A percentile compares a stretch with the other conserved stretches of the same genome.
Evolutionary conservation across 2,797 vertebrate species (phyloP).

Genomic region (Triplophysa yarkandensis): DNA sequence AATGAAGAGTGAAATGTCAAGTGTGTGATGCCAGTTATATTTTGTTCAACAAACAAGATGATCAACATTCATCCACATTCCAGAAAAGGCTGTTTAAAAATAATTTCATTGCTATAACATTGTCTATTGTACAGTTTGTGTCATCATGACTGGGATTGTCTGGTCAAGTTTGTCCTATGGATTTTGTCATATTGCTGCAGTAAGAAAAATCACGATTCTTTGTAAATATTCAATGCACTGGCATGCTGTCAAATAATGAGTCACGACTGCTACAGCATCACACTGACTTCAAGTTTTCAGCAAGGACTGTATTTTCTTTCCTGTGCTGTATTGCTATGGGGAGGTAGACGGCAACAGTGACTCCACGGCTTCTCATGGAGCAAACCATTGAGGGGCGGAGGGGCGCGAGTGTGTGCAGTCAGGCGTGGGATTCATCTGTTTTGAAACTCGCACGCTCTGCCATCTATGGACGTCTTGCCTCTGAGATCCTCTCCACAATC

Average conservation of each 20-base stretch:
- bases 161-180: background rate
- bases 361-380: conserved; percentile 73
- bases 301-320: conserved; percentile 59
- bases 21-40: too few species aligned
- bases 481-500: conserved; percentile 36
- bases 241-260: conserved; percentile 3
- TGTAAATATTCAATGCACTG: conserved; percentile 20
- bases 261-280: conserved; percentile 24
- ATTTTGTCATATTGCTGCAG: background rate
- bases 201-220: background rate
- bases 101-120: background rate
- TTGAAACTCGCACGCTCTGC: conserved; percentile 28
- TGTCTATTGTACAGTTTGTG: too few species aligned
- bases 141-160: background rate
- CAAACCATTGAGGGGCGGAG: conserved; percentile 60
- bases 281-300: conserved; percentile 38
- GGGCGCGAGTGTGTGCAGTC: conserved; percentile 29
- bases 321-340: conserved; percentile 67
- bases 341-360: conserved; percentile 73
- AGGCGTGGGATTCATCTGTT: conserved; percentile 46
- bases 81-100: background rate
- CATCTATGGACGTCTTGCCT: background rate
- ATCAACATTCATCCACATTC: background rate
- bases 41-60: background rate
- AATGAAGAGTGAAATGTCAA: conserved; percentile 26